Evolutionary conservation across 92 coral and sea anemone genomes (phyloP).

Genomic region (Nematostella vectensis): DNA sequence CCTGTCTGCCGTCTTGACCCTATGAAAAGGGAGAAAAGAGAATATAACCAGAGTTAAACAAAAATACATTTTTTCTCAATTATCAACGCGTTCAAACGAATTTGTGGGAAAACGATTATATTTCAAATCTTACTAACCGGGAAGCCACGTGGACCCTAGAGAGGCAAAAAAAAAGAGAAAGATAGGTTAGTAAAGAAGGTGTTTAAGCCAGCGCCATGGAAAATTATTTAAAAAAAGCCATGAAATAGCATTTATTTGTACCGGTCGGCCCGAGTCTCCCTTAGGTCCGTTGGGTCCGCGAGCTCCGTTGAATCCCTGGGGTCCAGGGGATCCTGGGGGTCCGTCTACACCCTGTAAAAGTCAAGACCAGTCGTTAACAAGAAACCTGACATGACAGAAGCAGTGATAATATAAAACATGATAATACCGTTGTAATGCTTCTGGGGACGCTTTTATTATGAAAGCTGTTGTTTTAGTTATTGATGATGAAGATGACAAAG

Average conservation of each 20-base stretch:
- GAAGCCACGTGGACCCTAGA: slow-evolving; percentile 50
- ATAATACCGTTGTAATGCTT: background rate
- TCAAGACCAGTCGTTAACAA: background rate
- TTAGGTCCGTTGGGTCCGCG: slow-evolving; percentile 44
- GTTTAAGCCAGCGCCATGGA: too few relatives aligned
- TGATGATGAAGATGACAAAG: too few relatives aligned
- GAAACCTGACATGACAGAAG: too few relatives aligned
- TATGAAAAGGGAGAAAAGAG: slow-evolving; percentile 9
- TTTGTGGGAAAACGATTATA: too few relatives aligned
- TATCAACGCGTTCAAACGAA: too few relatives aligned
- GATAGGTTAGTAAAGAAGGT: background rate
- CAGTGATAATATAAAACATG: slow-evolving; percentile 1
- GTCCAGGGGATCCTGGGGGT: slow-evolving; percentile 46
- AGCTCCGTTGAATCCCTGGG: slow-evolving; percentile 51
- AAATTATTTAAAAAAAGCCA: too few relatives aligned
- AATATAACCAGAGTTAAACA: background rate
- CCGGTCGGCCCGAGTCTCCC: slow-evolving; percentile 59
- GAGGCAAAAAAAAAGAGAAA: background rate
- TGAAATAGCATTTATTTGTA: too few relatives aligned
- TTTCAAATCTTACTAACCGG: slow-evolving; percentile 45
- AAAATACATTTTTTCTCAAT: background rate
- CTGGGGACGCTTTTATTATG: too few relatives aligned
- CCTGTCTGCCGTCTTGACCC: slow-evolving; percentile 50
- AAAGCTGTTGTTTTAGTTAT: too few relatives aligned
- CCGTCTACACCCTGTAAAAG: slow-evolving; percentile 53